phyloP scores from a whole-genome alignment of 2,888 invertebrate species.

The Synanthedon vespiformis region DNA sequence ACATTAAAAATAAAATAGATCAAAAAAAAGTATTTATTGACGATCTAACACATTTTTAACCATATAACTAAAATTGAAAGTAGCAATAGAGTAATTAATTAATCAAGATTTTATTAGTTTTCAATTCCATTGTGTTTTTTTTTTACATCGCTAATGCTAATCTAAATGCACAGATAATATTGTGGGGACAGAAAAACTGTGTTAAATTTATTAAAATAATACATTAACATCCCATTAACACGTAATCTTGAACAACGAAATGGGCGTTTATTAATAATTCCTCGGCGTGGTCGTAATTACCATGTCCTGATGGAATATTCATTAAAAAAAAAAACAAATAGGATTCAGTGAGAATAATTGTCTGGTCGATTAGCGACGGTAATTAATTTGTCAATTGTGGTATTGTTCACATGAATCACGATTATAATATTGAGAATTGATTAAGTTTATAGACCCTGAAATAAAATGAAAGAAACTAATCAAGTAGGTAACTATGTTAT shows the following conservation, averaged over 20 bases:
- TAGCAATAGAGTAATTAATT: no score
- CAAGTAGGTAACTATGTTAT: no score
- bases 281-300: background rate
- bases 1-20: background rate
- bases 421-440: background rate
- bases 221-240: no score
- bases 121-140: no score
- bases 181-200: no score
- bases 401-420: background rate
- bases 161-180: no score
- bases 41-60: background rate
- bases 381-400: constrained; percentile 5
- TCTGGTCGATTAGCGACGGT: background rate
- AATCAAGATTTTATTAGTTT: no score
- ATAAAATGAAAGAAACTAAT: no score
- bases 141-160: no score
- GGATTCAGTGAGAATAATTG: background rate
- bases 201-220: no score
- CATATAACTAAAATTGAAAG: background rate
- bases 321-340: background rate
- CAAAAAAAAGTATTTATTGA: background rate
- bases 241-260: background rate
- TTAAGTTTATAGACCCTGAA: no score
- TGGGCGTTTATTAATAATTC: background rate
- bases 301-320: background rate